Evolutionary conservation across 2,113 vertebrate genomes (phyloP), one percentile per base, ranked within the genome.

Genomic region (Sinocyclocheilus rhinocerous): DNA sequence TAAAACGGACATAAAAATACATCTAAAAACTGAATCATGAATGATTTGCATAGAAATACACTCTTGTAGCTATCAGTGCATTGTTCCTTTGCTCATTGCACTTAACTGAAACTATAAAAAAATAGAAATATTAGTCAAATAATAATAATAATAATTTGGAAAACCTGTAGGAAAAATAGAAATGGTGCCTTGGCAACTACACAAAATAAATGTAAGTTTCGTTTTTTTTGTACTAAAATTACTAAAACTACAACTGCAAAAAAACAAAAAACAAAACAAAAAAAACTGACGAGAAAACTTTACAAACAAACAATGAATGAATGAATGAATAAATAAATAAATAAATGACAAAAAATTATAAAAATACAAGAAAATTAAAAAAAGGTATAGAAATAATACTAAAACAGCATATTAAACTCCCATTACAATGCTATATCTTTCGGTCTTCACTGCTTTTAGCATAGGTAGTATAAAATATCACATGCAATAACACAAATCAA

Each of bases 401-500:
- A 18, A 33, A 69, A 36, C 11, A 65, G 13, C 15, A n/a, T 3
- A 22, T 22, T 72, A 22, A 39, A 70, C 67, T 33, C n/a, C 11
- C 11, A 61, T 61, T 61, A 61, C 57, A 61, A 9, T 61, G 57
- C 3, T 65, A 5, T 29, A 8, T 33, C 4, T 77, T 59, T 79
- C 18, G 4, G 4, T 42, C 29, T 42, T 61, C 22, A 10, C 1
- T 1, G 3, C 20, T 61, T 61, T 22, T 2, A 79, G 29, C 76
- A 79, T 39, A n/a, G 29, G 18, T 8, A 61, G 55, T 39, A 39
- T 22, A 42, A 63, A 24, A 80, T 16, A 63, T 9, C 0, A 0
- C 77, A 80, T 16, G 77, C 55, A 42, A 63, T 42, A 26, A 61
- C 36, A 80, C n/a, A 63, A 48, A 63, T 20, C 15, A n/a, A n/a